phyloP scores from a whole-genome alignment of 2,797 vertebrate species.

The Sebastes dallii region DNA sequence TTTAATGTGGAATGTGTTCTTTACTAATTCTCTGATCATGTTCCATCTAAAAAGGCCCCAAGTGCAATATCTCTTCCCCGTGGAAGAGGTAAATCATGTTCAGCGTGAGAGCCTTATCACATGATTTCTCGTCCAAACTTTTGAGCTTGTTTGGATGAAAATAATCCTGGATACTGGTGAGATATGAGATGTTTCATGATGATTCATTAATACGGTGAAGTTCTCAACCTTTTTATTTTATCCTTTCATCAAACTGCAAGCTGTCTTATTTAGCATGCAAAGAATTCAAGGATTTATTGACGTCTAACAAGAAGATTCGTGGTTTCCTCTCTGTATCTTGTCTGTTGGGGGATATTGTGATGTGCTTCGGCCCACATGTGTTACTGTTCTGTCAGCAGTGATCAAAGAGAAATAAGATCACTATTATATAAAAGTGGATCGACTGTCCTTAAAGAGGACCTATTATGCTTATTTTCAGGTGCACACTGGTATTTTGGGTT shows the following conservation, averaged over 20 bases:
- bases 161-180: neutral
- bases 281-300: constrained; percentile 7
- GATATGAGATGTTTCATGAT: neutral
- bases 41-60: neutral
- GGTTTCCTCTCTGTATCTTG: constrained; percentile 40
- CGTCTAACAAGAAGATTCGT: constrained; percentile 1
- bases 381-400: constrained; percentile 25
- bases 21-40: constrained; percentile 12
- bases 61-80: neutral
- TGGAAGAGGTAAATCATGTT: constrained; percentile 5
- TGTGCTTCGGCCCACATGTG: constrained; percentile 8
- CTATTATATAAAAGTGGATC: neutral
- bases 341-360: constrained; percentile 40
- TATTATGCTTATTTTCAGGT: too few species aligned
- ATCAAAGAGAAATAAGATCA: constrained; percentile 19
- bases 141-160: neutral
- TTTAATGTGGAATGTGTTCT: constrained; percentile 31
- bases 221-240: neutral
- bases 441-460: neutral
- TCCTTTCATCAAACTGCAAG: constrained; percentile 13
- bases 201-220: neutral
- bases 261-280: constrained; percentile 42
- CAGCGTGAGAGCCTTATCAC: neutral
- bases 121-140: neutral
- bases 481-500: too few species aligned